Evolutionary conservation across 2,888 invertebrate genomes (phyloP).

Genomic region (Nineta flava): DNA sequence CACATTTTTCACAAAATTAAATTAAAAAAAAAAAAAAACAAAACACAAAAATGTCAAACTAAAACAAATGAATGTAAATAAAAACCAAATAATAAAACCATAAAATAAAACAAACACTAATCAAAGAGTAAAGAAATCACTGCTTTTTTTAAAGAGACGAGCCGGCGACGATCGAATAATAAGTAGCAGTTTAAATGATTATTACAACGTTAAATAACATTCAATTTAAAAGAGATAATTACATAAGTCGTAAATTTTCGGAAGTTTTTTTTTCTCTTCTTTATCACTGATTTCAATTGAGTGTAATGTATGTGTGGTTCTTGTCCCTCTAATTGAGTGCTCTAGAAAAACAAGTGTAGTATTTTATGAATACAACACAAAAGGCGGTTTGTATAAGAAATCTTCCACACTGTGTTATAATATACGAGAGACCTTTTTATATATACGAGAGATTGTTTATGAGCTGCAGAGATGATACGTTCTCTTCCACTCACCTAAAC

Average conservation of each 20-base stretch:
- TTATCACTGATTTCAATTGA: background rate
- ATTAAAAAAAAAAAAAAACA: no score
- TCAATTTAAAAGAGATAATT: conserved; percentile 11
- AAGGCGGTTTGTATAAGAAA: no score
- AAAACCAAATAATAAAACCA: no score
- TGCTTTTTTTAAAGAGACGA: no score
- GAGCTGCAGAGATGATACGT: background rate
- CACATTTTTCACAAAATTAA: no score
- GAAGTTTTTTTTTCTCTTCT: conserved; percentile 6
- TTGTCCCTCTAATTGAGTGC: background rate
- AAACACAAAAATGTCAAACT: no score
- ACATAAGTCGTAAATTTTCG: conserved; percentile 18
- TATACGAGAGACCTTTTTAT: no score
- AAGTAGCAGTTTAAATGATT: background rate
- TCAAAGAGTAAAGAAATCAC: no score
- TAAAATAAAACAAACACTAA: no score
- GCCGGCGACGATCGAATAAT: no score
- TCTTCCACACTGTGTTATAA: no score
- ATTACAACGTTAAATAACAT: background rate
- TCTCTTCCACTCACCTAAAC: background rate
- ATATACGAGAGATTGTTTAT: background rate
- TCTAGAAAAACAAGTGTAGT: background rate
- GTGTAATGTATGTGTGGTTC: background rate
- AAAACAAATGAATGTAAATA: no score
- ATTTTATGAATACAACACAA: background rate